These are phyloP conservation scores for Ochropleura plecta DNA, from an alignment of 2,888 invertebrate species.

Conservation along the genomic window DNA sequence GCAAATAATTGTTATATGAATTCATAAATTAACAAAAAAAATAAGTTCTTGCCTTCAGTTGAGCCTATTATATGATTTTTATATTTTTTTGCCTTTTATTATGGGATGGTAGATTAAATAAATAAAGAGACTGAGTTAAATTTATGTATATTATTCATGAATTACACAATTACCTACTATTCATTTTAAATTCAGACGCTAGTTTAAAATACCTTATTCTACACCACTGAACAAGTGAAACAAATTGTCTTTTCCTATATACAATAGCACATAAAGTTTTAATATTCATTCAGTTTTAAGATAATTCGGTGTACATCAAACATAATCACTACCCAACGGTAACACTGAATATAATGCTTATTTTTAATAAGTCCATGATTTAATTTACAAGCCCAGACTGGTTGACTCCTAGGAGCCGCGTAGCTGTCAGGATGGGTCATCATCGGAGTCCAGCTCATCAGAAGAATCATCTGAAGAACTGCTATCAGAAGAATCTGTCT, in stretches of 20 bases:
- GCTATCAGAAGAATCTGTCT: slow-evolving; percentile 72
- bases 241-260: slow-evolving; percentile 35
- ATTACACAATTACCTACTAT: slow-evolving; percentile 18
- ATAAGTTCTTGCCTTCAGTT: too few species aligned
- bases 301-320: not conserved
- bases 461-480: slow-evolving; percentile 76
- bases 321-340: not conserved
- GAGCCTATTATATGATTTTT: too few species aligned
- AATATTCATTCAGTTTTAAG: not conserved
- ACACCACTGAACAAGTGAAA: slow-evolving; percentile 1
- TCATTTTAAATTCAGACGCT: slow-evolving; percentile 30
- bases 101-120: not conserved
- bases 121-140: not conserved
- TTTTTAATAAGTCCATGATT: slow-evolving; percentile 12
- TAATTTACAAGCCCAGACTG: slow-evolving; percentile 60
- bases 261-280: not conserved
- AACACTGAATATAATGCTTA: slow-evolving; percentile 3
- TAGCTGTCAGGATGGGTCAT: slow-evolving; percentile 78
- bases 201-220: slow-evolving; percentile 6
- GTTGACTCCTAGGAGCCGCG: slow-evolving; percentile 35
- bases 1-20: too few species aligned
- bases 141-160: not conserved
- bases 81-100: too few species aligned
- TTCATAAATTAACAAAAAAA: too few species aligned
- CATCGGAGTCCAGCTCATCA: slow-evolving; percentile 84